A percentile compares a stretch with the other conserved stretches of the same genome.
Evolutionary conservation across 2,797 vertebrate genomes (phyloP).

Genomic region (Myotis myotis): DNA sequence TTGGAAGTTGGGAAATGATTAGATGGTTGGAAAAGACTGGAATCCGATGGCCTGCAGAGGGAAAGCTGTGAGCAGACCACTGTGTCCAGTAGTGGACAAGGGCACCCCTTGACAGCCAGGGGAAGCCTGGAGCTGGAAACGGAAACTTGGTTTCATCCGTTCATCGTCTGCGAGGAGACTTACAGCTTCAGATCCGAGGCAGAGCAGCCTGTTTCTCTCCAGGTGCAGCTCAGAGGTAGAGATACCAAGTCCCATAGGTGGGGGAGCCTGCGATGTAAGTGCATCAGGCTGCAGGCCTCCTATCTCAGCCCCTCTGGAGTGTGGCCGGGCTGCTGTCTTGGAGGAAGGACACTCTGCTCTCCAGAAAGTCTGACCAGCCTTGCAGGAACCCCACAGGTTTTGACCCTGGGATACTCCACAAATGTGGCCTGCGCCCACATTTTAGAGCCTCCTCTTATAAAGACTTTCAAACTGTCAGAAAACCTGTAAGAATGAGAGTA

Average conservation of each 20-base stretch:
- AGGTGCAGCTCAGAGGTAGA: too few relatives aligned
- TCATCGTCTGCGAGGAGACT: background rate
- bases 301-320: too few relatives aligned
- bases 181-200: background rate
- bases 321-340: background rate
- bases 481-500: background rate
- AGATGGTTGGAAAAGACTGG: too few relatives aligned
- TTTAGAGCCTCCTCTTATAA: background rate
- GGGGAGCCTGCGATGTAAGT: background rate
- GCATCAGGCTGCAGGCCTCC: background rate
- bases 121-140: background rate
- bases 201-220: background rate
- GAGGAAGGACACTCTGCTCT: too few relatives aligned
- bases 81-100: too few relatives aligned
- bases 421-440: background rate
- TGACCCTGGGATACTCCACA: background rate
- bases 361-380: background rate
- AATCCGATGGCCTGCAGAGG: background rate
- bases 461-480: background rate
- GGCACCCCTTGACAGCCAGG: background rate
- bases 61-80: background rate
- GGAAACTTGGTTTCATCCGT: background rate
- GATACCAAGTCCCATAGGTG: too few relatives aligned
- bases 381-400: background rate
- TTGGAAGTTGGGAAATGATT: background rate